A percentile compares a stretch with the other conserved stretches of the same genome.
phyloP scores from a whole-genome alignment of 2,888 invertebrate genomes.

The Pristionchus entomophagus region DNA sequence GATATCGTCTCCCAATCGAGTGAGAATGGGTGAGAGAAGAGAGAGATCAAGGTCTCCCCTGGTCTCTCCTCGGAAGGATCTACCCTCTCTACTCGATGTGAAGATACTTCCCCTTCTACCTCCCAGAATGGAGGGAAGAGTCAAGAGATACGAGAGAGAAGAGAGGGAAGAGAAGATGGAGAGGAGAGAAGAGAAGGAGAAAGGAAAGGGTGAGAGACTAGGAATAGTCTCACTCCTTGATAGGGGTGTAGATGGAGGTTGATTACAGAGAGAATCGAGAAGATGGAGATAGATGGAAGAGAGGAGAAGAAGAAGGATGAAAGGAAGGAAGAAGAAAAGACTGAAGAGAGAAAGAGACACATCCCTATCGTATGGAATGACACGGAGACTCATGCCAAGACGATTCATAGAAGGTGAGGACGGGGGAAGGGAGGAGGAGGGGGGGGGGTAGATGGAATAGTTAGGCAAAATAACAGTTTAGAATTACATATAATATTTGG shows the following conservation, averaged over 20 bases:
- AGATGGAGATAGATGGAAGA: not conserved
- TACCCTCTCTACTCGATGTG: not conserved
- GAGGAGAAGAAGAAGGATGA: not conserved
- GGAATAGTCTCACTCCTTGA: not conserved
- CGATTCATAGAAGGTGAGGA: constrained; percentile 14
- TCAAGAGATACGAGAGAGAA: not conserved
- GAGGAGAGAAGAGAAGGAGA: not conserved
- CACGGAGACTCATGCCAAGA: constrained; percentile 14
- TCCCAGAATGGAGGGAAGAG: constrained; percentile 25
- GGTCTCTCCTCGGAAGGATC: not conserved
- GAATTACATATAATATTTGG: no score
- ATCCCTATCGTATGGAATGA: constrained; percentile 40
- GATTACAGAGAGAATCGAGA: not conserved
- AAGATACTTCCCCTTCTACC: not conserved
- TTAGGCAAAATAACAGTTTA: not conserved
- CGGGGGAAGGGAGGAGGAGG: not conserved
- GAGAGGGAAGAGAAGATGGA: not conserved
- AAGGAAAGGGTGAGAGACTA: constrained; percentile 12
- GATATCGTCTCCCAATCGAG: not conserved
- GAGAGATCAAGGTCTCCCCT: not conserved
- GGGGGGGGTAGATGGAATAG: not conserved
- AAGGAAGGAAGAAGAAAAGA: not conserved
- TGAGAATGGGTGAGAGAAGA: not conserved
- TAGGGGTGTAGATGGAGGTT: constrained; percentile 7
- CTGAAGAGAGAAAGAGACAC: constrained; percentile 17